Conservation (phyloP, 2,113 vertebrate genomes). For the Cepphus grylle region DNA sequence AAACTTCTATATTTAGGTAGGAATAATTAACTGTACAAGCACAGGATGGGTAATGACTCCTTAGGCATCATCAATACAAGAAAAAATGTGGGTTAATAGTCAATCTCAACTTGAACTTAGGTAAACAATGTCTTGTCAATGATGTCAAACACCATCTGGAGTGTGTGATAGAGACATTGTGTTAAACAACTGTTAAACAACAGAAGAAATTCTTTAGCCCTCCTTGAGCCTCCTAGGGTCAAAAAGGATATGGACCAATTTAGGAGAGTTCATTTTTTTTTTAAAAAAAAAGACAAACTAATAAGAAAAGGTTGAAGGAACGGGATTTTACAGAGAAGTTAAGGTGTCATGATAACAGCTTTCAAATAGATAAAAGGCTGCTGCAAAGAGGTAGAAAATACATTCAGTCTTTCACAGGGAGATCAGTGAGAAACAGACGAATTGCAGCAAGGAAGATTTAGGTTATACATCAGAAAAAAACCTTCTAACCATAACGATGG, state of each 20-base stretch:
- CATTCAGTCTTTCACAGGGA: background rate
- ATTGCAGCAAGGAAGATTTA: background rate
- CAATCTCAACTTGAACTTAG: slow-evolving; percentile 2
- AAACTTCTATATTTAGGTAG: background rate
- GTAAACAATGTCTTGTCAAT: slow-evolving; percentile 13
- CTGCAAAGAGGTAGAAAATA: background rate
- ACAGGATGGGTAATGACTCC: background rate
- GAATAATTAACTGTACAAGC: slow-evolving; percentile 6
- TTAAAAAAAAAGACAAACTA: background rate
- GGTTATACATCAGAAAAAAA: background rate
- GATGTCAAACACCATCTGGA: slow-evolving; percentile 15
- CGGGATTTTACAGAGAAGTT: background rate
- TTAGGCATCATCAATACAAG: background rate
- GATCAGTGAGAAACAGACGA: background rate
- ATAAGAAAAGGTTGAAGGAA: background rate
- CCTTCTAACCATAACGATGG: background rate
- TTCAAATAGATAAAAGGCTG: background rate
- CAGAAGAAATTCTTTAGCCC: background rate
- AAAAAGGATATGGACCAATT: background rate
- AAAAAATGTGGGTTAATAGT: background rate
- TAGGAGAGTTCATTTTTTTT: background rate
- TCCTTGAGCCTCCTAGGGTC: background rate
- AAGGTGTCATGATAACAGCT: background rate
- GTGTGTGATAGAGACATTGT: background rate
- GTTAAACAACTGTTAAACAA: background rate